Conservation (phyloP, 2,888 invertebrate genomes). For the Sminthurides aquaticus region DNA sequence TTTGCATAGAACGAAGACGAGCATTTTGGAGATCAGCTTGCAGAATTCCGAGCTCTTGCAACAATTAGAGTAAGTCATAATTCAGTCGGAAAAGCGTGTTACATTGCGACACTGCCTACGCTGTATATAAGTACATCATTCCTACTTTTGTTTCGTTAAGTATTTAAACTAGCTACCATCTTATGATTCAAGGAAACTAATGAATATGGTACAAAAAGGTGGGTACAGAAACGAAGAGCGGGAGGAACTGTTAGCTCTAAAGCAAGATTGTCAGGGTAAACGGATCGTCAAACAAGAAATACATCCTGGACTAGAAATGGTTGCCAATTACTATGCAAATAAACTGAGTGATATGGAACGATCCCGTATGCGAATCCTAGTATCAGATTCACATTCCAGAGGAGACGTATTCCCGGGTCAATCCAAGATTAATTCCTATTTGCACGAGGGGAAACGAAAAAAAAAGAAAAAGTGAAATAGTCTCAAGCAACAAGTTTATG, state of each 20-base stretch:
- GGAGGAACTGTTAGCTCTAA: neutral
- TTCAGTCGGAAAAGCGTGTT: too few relatives aligned
- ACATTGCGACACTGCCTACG: too few relatives aligned
- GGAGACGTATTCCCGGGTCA: too few relatives aligned
- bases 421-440: too few relatives aligned
- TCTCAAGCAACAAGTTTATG: too few relatives aligned
- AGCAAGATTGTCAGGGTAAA: neutral
- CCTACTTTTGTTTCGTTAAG: too few relatives aligned
- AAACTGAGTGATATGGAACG: neutral
- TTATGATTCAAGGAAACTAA: neutral
- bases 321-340: neutral
- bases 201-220: neutral
- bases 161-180: too few relatives aligned
- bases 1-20: neutral
- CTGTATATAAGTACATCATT: too few relatives aligned
- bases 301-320: neutral
- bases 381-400: too few relatives aligned
- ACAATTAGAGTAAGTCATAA: conserved; percentile 14
- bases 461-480: too few relatives aligned
- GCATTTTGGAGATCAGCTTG: conserved; percentile 1
- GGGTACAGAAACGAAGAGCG: neutral
- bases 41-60: conserved; percentile 5
- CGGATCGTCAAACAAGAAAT: neutral
- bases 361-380: too few relatives aligned
- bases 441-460: too few relatives aligned